phyloP scores from a whole-genome alignment of 2,797 vertebrate species.

The Pangasius macronema region DNA sequence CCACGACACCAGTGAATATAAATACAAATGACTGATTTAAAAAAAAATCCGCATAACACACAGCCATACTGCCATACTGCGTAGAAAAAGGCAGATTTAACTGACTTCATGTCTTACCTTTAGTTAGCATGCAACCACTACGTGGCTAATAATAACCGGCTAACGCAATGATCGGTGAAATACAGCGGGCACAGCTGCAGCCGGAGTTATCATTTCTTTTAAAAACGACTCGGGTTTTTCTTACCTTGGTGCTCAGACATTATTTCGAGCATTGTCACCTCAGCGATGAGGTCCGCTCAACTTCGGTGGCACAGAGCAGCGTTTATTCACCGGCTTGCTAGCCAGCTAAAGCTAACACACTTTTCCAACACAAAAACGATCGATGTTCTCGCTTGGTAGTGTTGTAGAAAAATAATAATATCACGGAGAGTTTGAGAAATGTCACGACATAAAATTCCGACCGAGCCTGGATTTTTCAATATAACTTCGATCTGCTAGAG shows the following conservation, averaged over 20 bases:
- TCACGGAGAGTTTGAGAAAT: not conserved
- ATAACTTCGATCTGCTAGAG: slow-evolving; percentile 36
- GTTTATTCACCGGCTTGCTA: slow-evolving; percentile 70
- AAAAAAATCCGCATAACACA: not conserved
- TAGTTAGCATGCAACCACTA: not conserved
- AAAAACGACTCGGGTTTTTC: not conserved
- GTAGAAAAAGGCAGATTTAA: not conserved
- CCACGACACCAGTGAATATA: not conserved
- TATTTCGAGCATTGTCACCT: slow-evolving; percentile 85
- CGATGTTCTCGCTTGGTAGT: not conserved
- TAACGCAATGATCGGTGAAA: not conserved
- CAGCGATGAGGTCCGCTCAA: slow-evolving; percentile 70
- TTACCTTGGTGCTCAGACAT: slow-evolving; percentile 86
- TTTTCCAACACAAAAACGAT: slow-evolving; percentile 3
- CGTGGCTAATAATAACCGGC: slow-evolving; percentile 35
- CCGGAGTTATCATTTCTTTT: not conserved
- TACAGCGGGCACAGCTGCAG: no score
- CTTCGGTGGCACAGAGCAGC: slow-evolving; percentile 69
- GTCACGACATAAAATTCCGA: not conserved
- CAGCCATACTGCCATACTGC: no score
- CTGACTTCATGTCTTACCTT: not conserved
- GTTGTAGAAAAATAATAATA: not conserved
- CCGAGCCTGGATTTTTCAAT: not conserved
- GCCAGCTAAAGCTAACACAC: slow-evolving; percentile 50
- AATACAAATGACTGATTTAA: not conserved